Conservation (phyloP, 2,113 vertebrate genomes). For the Ploceus nigricollis region DNA sequence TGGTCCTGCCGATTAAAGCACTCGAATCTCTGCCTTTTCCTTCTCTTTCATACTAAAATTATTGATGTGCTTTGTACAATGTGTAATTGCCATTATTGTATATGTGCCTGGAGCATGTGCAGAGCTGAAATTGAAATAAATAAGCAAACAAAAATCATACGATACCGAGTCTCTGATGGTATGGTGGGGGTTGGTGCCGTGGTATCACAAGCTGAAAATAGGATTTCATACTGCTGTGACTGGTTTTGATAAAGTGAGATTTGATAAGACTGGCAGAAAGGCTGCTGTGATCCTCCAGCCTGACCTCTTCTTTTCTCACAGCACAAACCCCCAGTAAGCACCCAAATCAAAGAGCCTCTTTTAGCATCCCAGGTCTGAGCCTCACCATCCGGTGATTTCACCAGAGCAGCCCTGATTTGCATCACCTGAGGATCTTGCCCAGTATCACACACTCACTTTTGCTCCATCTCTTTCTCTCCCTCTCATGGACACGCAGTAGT, state of each 20-base stretch:
- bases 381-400: not conserved
- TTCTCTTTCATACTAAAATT: slow-evolving; percentile 37
- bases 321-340: not conserved
- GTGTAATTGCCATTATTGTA: slow-evolving; percentile 55
- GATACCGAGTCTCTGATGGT: not conserved
- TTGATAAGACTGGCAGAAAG: slow-evolving; percentile 16
- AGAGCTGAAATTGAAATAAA: slow-evolving; percentile 52
- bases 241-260: slow-evolving; percentile 30
- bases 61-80: slow-evolving; percentile 54
- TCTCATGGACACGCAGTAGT: not conserved
- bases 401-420: not conserved
- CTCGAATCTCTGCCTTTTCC: not conserved
- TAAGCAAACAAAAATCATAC: slow-evolving; percentile 33
- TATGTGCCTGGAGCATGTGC: slow-evolving; percentile 30
- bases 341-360: not conserved
- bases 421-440: not conserved
- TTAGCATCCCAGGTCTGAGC: rapidly evolving
- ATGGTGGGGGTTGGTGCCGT: not conserved
- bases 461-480: not conserved
- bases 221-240: slow-evolving; percentile 42
- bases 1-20: slow-evolving; percentile 33
- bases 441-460: not conserved
- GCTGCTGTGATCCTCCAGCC: not conserved
- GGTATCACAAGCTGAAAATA: slow-evolving; percentile 28
- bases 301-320: not conserved